Conservation (phyloP, 2,797 vertebrate genomes). For the Onychomys arenicola region DNA sequence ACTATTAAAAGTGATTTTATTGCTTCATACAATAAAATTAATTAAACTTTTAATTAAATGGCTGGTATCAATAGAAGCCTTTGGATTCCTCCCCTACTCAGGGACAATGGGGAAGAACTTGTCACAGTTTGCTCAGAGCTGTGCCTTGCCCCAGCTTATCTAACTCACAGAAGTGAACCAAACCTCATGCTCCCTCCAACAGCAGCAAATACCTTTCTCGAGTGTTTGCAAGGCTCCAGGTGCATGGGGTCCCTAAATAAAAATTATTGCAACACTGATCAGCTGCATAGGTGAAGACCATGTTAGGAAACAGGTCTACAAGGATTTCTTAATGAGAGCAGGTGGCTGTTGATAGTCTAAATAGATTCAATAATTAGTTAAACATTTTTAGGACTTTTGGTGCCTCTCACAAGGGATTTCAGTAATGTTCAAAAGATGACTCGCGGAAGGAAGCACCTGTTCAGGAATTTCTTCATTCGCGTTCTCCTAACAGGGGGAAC, state of each 20-base stretch:
- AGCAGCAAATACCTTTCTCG: conserved; percentile 51
- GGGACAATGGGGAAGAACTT: background rate
- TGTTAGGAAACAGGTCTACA: conserved; percentile 63
- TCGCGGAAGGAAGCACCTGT: conserved; percentile 71
- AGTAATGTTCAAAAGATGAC: conserved; percentile 74
- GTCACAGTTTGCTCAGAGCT: background rate
- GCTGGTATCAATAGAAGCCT: background rate
- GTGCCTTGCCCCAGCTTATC: background rate
- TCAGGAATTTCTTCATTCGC: conserved; percentile 61
- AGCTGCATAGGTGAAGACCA: conserved; percentile 69
- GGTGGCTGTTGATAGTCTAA: conserved; percentile 78
- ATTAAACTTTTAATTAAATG: conserved; percentile 44
- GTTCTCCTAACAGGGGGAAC: background rate
- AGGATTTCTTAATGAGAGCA: conserved; percentile 77
- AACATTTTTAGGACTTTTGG: conserved; percentile 73
- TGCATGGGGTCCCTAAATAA: conserved; percentile 62
- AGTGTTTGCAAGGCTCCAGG: conserved; percentile 58
- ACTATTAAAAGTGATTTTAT: conserved; percentile 49
- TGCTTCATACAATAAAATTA: conserved; percentile 40
- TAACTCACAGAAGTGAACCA: conserved; percentile 14
- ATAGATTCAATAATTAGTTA: conserved; percentile 74
- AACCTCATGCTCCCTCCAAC: conserved; percentile 1
- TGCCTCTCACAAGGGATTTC: conserved; percentile 71
- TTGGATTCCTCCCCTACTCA: background rate
- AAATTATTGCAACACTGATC: conserved; percentile 73